Evolutionary conservation across 2,888 invertebrate genomes (phyloP), one percentile per base, ranked within the genome.

Genomic region (Hecatera dysodea): DNA sequence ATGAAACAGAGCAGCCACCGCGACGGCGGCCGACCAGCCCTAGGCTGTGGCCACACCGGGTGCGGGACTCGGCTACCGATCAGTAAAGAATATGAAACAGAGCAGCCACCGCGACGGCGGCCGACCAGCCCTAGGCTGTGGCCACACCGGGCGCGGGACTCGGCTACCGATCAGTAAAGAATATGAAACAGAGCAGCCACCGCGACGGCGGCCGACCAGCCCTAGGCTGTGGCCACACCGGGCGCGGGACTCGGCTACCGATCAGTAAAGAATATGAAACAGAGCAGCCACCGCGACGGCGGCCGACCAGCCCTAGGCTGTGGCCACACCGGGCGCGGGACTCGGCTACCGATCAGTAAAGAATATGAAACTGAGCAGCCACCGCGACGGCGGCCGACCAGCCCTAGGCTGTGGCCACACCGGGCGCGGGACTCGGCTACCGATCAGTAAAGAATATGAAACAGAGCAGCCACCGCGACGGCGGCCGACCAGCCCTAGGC

Each of bases 171-270:
- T 33, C 17, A 39, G 39, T 15, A 39, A 39, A 1, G 15, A 39
- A 39, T 39, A 22, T 27, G 8, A 67, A 64, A 77, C 75, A 60
- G 55, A 7, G 22, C 15, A 17, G 36, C 39, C 29, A 17, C 66
- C 39, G 22, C 42, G 29, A 44, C 48, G 22, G 17, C 50, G 6
- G 24, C 24, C 50, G 50, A 24, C 24, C 12, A 7, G 19, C 46
- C n/a, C n/a, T 11, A 11, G 15, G 46, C 46, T 22, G 39, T 39
- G 22, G 27, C 48, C 53, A 24, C 52, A 9, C 39, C 42, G 2
- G 42, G 2, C 9, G 36, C 9, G 29, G 33, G 33, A 33, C 33
- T 33, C 33, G 33, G 33, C 33, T 33, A 5, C 33, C 33, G 8
- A 33, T 33, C 17, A 39, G 39, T 15, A 39, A 39, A 1, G 15